Evolutionary conservation across 2,888 invertebrate species (phyloP).

Genomic region (Lasioglossum marginatum): DNA sequence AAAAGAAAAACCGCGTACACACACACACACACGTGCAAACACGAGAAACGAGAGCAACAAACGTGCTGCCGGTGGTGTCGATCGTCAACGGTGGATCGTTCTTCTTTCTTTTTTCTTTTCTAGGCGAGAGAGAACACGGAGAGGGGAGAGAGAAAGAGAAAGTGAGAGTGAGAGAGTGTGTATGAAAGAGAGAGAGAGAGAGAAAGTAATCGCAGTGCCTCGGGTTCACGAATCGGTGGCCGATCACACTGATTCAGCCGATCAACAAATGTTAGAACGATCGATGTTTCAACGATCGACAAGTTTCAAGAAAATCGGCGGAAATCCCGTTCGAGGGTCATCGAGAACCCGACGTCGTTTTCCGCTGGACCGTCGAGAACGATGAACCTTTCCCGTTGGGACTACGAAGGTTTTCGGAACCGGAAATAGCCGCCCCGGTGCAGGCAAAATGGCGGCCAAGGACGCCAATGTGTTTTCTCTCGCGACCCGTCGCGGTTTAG

Average conservation of each 20-base stretch:
- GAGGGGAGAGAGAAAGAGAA: background rate
- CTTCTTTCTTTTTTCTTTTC: conserved; percentile 45
- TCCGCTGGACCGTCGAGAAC: background rate
- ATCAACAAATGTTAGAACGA: background rate
- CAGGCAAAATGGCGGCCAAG: background rate
- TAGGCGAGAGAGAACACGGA: conserved; percentile 10
- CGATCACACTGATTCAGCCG: conserved; percentile 20
- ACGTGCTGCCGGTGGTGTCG: conserved; percentile 63
- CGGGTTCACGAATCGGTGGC: conserved; percentile 42
- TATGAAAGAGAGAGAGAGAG: background rate
- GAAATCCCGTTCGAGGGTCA: background rate
- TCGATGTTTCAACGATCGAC: conserved; percentile 1
- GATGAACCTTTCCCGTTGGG: background rate
- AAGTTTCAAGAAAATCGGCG: background rate
- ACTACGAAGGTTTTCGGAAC: conserved; percentile 1
- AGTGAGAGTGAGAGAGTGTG: background rate
- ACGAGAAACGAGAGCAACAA: conserved; percentile 45
- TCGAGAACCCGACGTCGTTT: background rate
- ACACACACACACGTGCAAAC: background rate
- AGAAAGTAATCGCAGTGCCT: conserved; percentile 64
- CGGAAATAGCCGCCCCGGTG: background rate
- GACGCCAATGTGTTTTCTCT: conserved; percentile 27
- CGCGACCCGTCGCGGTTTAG: conserved; percentile 47
- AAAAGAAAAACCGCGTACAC: background rate
- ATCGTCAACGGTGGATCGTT: conserved; percentile 77